Percentiles rank a stretch among this genome's conserved stretches.
phyloP scores from a whole-genome alignment of 2,888 invertebrate genomes.

The Scaptomyza polygonia region DNA sequence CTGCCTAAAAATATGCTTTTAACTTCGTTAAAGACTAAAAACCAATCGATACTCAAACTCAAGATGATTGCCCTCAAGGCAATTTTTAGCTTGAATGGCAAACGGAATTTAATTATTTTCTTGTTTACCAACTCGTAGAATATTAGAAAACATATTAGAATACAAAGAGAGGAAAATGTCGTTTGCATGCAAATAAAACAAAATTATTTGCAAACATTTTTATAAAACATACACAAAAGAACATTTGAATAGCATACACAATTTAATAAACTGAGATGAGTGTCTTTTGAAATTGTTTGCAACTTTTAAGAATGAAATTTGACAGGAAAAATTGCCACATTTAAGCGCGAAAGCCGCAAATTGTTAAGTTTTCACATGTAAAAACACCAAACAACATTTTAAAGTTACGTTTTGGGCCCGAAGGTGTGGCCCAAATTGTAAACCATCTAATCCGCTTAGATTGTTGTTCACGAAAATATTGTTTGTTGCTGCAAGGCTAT shows the following conservation, averaged over 20 bases:
- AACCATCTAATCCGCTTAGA: slow-evolving; percentile 2
- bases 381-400: background rate
- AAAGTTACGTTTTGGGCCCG: background rate
- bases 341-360: background rate
- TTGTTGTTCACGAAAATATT: background rate
- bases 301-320: background rate
- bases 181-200: slow-evolving; percentile 1
- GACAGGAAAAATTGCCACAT: background rate
- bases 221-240: background rate
- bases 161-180: background rate
- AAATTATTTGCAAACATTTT: background rate
- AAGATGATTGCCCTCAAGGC: background rate
- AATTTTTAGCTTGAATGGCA: background rate
- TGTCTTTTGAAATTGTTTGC: no score
- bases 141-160: background rate
- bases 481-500: background rate
- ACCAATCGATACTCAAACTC: background rate
- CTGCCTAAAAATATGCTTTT: background rate
- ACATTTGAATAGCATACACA: background rate
- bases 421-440: background rate
- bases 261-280: background rate
- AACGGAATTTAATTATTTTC: slow-evolving; percentile 3
- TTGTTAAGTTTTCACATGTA: background rate
- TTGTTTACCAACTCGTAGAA: background rate
- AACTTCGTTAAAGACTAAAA: background rate